Evolutionary conservation across 2,797 vertebrate genomes (phyloP).

Genomic region (Ambastaia sidthimunki): DNA sequence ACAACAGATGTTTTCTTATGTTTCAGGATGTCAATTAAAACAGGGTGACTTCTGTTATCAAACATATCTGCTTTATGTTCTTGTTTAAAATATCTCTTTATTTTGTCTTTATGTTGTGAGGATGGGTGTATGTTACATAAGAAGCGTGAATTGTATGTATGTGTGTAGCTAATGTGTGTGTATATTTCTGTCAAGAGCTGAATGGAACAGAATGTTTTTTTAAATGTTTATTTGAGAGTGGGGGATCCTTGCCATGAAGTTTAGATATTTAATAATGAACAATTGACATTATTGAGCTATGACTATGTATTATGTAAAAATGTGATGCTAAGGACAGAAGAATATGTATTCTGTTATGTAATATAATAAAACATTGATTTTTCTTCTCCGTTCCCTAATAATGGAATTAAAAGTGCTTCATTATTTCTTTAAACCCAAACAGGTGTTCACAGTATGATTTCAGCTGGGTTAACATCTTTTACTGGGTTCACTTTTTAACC

Average conservation of each 20-base stretch:
- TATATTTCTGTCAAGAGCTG: slow-evolving; percentile 41
- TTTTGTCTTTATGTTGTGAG: slow-evolving; percentile 47
- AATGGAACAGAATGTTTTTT: slow-evolving; percentile 53
- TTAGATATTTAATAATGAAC: slow-evolving; percentile 77
- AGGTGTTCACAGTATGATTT: background rate
- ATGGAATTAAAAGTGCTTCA: slow-evolving; percentile 71
- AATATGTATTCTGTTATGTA: slow-evolving; percentile 77
- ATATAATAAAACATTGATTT: slow-evolving; percentile 70
- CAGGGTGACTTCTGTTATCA: slow-evolving; percentile 34
- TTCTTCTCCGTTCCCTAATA: slow-evolving; percentile 72
- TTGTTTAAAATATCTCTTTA: slow-evolving; percentile 44
- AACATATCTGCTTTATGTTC: slow-evolving; percentile 26
- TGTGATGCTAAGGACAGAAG: slow-evolving; percentile 77
- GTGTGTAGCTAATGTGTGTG: slow-evolving; percentile 28
- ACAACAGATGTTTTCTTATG: slow-evolving; percentile 38
- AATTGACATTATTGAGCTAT: slow-evolving; percentile 71
- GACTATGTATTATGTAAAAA: slow-evolving; percentile 77
- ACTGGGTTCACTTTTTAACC: background rate
- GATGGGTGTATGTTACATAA: slow-evolving; percentile 47
- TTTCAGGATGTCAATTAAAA: slow-evolving; percentile 49
- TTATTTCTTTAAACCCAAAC: slow-evolving; percentile 59
- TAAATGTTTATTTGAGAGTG: slow-evolving; percentile 57
- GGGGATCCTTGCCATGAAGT: slow-evolving; percentile 63
- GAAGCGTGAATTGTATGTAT: slow-evolving; percentile 33
- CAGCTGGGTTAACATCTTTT: too few species aligned